These are phyloP conservation scores for Zootoca vivipara DNA, from an alignment of 2,113 vertebrate species.

Conservation along the genomic window DNA sequence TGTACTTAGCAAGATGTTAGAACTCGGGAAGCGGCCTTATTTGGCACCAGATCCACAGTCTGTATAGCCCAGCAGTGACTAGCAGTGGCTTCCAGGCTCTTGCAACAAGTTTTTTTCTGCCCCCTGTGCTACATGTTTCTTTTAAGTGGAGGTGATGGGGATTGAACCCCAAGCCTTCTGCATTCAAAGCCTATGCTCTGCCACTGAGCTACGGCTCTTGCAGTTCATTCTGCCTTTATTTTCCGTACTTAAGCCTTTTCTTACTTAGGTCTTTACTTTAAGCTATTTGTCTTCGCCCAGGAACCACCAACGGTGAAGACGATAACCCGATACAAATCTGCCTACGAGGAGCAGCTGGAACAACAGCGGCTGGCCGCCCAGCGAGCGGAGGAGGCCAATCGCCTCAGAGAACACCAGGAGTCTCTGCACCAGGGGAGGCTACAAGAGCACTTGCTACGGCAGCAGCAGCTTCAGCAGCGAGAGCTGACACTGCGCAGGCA, in stretches of 20 bases:
- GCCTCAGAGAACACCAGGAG: conserved; percentile 81
- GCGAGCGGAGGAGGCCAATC: conserved; percentile 77
- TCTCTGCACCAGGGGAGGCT: conserved; percentile 80
- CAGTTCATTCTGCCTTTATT: neutral
- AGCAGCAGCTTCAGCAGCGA: conserved; percentile 76
- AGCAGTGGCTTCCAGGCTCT: neutral
- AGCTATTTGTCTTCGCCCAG: conserved; percentile 40
- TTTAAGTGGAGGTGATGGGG: neutral
- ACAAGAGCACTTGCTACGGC: conserved; percentile 76
- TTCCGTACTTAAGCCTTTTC: neutral
- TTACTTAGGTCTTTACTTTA: too few species aligned
- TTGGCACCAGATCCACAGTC: neutral
- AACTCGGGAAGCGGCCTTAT: neutral
- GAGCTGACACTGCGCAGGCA: conserved; percentile 79
- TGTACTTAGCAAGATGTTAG: neutral
- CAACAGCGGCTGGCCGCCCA: conserved; percentile 84
- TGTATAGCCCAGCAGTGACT: neutral
- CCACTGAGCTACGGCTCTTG: neutral
- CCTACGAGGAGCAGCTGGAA: conserved; percentile 88
- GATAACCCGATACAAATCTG: conserved; percentile 63
- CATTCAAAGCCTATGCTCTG: neutral
- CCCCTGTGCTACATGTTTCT: neutral
- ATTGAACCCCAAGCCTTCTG: neutral
- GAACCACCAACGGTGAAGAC: conserved; percentile 40
- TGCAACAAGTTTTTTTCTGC: too few species aligned